Conservation (phyloP, 92 coral and sea anemone species). For the Palythoa heliodiscus region DNA sequence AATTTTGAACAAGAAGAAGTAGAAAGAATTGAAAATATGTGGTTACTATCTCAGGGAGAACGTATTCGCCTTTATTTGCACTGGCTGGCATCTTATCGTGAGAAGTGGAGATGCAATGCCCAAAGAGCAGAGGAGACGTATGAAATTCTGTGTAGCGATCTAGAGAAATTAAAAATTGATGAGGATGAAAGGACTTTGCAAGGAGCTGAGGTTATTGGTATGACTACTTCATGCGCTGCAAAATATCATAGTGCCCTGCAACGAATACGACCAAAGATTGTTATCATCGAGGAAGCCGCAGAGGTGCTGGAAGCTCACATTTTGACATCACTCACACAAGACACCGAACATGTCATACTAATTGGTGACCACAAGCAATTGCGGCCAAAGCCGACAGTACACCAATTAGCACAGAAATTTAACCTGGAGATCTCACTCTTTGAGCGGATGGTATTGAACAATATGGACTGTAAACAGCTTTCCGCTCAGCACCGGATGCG, state of each 20-base stretch:
- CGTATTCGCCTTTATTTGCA: slow-evolving; percentile 67
- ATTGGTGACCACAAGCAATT: slow-evolving; percentile 92
- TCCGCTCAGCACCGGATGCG: slow-evolving; percentile 55
- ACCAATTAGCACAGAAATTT: slow-evolving; percentile 55
- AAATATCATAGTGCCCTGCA: slow-evolving; percentile 60
- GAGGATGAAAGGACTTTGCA: slow-evolving; percentile 63
- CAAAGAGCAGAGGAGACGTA: slow-evolving; percentile 50
- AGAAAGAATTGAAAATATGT: slow-evolving; percentile 44
- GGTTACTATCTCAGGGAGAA: slow-evolving; percentile 55
- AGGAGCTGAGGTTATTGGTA: slow-evolving; percentile 69
- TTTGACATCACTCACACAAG: slow-evolving; percentile 68
- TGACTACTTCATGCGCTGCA: slow-evolving; percentile 87
- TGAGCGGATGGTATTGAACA: slow-evolving; percentile 57
- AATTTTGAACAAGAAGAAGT: slow-evolving; percentile 58
- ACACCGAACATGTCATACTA: slow-evolving; percentile 70
- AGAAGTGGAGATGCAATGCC: slow-evolving; percentile 29
- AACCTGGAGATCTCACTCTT: slow-evolving; percentile 53
- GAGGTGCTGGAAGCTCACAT: slow-evolving; percentile 86
- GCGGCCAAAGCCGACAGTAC: slow-evolving; percentile 78
- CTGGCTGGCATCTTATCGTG: slow-evolving; percentile 61
- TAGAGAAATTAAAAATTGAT: background rate
- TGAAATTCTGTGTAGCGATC: slow-evolving; percentile 42
- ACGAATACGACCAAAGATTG: slow-evolving; percentile 66
- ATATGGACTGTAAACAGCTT: slow-evolving; percentile 41
- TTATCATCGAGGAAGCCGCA: slow-evolving; percentile 84